Conservation (phyloP, 2,113 vertebrate species). For the Mormyrus iriodes region DNA sequence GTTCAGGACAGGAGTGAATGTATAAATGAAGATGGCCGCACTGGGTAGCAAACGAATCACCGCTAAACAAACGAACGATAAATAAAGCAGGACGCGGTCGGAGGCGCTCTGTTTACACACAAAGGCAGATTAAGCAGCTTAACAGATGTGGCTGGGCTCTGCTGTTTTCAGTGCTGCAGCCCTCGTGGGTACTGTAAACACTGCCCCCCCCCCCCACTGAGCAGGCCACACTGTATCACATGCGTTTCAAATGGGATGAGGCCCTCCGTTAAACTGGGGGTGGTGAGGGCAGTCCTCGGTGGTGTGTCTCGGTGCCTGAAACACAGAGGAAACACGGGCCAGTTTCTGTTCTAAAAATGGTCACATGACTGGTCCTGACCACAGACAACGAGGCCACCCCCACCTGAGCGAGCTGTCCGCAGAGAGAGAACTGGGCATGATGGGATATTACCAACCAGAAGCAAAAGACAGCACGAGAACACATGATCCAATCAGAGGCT, state of each 20-base stretch:
- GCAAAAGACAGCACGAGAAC: neutral
- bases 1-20: neutral
- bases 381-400: neutral
- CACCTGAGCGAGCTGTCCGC: neutral
- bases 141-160: constrained; percentile 18
- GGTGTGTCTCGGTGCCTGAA: neutral
- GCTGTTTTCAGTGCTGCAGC: neutral
- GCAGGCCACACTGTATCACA: neutral
- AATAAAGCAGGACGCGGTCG: neutral
- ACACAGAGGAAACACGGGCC: neutral
- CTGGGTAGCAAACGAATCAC: neutral
- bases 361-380: neutral
- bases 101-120: neutral
- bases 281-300: neutral
- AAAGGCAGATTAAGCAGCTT: neutral
- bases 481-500: neutral
- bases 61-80: neutral
- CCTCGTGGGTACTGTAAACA: constrained; percentile 9
- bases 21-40: neutral
- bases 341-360: neutral
- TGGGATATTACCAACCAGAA: neutral
- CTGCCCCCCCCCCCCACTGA: neutral
- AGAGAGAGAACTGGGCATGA: neutral
- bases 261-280: neutral
- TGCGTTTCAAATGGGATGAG: neutral